These are phyloP conservation scores for Homarus americanus DNA, from an alignment of 1,140 invertebrate species.

Conservation along the genomic window DNA sequence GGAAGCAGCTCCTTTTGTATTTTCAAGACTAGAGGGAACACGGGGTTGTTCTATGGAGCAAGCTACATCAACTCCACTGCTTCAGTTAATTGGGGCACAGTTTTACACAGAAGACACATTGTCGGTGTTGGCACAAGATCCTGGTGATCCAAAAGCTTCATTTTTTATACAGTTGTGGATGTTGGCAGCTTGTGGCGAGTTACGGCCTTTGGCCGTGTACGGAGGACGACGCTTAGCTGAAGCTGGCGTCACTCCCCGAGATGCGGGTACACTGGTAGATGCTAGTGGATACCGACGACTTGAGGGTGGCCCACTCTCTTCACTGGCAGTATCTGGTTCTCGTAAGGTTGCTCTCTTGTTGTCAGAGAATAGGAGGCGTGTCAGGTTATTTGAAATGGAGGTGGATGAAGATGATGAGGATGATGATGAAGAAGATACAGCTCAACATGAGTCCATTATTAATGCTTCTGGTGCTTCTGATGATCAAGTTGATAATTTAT, in stretches of 20 bases:
- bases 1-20: constrained; percentile 59
- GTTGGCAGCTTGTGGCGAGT: constrained; percentile 45
- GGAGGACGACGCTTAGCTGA: constrained; percentile 55
- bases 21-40: constrained; percentile 54
- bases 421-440: constrained; percentile 85
- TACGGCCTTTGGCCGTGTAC: constrained; percentile 45
- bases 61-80: constrained; percentile 19
- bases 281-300: constrained; percentile 77
- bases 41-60: constrained; percentile 23
- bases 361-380: constrained; percentile 87
- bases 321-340: constrained; percentile 87
- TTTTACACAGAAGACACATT: constrained; percentile 62
- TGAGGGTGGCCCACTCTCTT: constrained; percentile 78
- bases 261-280: constrained; percentile 76
- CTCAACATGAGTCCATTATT: constrained; percentile 63
- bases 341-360: constrained; percentile 93
- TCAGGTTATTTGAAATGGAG: constrained; percentile 94
- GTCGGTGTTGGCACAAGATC: constrained; percentile 55
- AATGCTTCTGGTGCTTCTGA: constrained; percentile 66
- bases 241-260: constrained; percentile 68
- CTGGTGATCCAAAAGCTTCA: constrained; percentile 54
- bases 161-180: constrained; percentile 66
- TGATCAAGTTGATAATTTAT: constrained; percentile 52
- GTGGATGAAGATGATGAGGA: constrained; percentile 87
- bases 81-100: constrained; percentile 60